phyloP scores from a whole-genome alignment of 2,888 invertebrate species.

The Melanargia galathea region DNA sequence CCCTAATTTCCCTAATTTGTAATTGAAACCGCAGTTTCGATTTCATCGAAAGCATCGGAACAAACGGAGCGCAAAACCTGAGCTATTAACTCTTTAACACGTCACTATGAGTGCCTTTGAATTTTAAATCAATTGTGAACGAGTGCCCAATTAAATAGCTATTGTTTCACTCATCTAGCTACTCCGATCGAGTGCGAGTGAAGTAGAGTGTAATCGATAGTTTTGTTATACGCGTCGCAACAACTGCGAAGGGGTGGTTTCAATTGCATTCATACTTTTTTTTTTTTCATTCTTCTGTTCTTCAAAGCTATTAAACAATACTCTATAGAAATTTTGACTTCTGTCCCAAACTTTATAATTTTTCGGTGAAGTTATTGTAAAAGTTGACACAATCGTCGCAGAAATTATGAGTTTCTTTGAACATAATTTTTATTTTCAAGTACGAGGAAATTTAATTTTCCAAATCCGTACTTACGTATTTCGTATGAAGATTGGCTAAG shows the following conservation, averaged over 20 bases:
- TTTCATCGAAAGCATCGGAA: constrained; percentile 25
- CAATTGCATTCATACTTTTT: constrained; percentile 3
- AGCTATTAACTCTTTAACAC: constrained; percentile 45
- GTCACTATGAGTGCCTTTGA: constrained; percentile 49
- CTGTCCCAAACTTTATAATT: background rate
- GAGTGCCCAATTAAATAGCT: constrained; percentile 51
- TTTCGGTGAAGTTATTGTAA: background rate
- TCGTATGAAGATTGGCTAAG: no score
- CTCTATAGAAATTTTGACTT: constrained; percentile 15
- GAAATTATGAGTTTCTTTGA: background rate
- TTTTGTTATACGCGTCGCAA: constrained; percentile 37
- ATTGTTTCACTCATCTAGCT: constrained; percentile 45
- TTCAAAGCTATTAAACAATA: background rate
- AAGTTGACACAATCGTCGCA: background rate
- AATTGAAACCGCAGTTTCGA: constrained; percentile 24
- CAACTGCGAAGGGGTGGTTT: constrained; percentile 7
- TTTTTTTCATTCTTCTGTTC: constrained; percentile 3
- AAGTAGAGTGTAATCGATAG: constrained; percentile 47
- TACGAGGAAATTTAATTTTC: no score
- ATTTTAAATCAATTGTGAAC: constrained; percentile 56
- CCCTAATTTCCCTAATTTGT: constrained; percentile 27
- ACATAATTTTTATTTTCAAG: background rate
- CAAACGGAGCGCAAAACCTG: constrained; percentile 33
- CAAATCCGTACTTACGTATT: no score
- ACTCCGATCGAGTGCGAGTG: constrained; percentile 38